phyloP scores from a whole-genome alignment of 1,140 invertebrate species.

The Drosophila subpulchrella region DNA sequence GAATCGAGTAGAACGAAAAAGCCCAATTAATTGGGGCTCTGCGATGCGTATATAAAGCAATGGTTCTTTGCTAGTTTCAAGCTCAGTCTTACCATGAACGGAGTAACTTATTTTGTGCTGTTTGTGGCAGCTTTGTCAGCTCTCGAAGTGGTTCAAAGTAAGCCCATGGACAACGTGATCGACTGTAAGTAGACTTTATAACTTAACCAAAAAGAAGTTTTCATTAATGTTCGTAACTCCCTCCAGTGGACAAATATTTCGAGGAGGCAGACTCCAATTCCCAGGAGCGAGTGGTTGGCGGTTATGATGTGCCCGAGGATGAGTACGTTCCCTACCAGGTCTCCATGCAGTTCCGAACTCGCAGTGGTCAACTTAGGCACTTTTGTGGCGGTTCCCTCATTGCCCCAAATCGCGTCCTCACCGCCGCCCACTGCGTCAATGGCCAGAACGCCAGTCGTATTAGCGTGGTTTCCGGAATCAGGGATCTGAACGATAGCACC shows the following conservation, averaged over 20 bases:
- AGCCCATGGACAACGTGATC: constrained; percentile 39
- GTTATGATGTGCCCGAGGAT: constrained; percentile 66
- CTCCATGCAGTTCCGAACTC: constrained; percentile 75
- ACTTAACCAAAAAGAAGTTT: too few relatives aligned
- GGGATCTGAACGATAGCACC: constrained; percentile 74
- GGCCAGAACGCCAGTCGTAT: constrained; percentile 81
- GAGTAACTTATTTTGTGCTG: constrained; percentile 14
- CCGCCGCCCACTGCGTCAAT: constrained; percentile 85
- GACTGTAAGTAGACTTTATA: constrained; percentile 54
- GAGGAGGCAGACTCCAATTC: constrained; percentile 59
- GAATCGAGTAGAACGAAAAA: constrained; percentile 29
- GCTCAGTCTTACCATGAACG: constrained; percentile 25
- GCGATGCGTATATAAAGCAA: constrained; percentile 51
- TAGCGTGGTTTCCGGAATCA: constrained; percentile 84
- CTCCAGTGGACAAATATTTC: constrained; percentile 70
- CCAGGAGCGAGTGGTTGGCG: constrained; percentile 75
- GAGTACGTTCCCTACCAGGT: constrained; percentile 81
- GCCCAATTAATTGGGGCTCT: constrained; percentile 22
- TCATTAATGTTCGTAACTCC: not conserved
- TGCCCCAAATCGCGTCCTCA: constrained; percentile 84
- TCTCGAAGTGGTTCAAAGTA: not conserved
- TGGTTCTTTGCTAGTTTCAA: constrained; percentile 20
- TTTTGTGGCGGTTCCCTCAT: constrained; percentile 86
- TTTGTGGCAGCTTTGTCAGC: constrained; percentile 12
- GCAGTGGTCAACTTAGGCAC: constrained; percentile 65